Conservation (phyloP, 2,113 vertebrate species). For the Falcunculus frontatus region DNA sequence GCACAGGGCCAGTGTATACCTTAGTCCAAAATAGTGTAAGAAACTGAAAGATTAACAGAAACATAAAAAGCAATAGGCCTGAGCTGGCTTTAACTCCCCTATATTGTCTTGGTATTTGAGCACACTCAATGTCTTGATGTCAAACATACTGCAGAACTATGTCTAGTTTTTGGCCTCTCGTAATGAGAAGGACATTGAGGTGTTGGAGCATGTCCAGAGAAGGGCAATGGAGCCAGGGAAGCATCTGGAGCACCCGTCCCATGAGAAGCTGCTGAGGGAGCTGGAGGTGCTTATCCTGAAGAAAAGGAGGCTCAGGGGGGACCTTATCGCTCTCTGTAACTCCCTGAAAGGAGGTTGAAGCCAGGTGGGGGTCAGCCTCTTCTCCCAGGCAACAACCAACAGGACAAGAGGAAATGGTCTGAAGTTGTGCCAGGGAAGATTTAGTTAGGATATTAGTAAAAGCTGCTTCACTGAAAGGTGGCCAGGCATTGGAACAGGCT, state of each 20-base stretch:
- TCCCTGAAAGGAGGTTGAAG: neutral
- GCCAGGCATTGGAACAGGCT: neutral
- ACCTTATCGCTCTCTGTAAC: rapidly evolving
- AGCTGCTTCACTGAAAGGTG: neutral
- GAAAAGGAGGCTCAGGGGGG: neutral
- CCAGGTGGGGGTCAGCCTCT: neutral
- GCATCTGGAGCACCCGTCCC: neutral
- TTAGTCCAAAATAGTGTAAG: neutral
- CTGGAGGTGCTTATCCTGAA: neutral
- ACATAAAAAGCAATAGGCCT: neutral
- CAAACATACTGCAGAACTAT: neutral
- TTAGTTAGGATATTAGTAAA: neutral
- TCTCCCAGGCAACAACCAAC: neutral
- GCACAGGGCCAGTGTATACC: rapidly evolving
- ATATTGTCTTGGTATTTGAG: neutral
- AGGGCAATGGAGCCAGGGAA: neutral
- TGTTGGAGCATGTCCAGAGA: neutral
- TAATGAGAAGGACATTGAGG: neutral
- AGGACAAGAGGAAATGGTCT: neutral
- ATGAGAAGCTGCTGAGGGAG: neutral
- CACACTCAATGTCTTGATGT: neutral
- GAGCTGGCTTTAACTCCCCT: neutral
- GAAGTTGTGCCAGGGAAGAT: neutral
- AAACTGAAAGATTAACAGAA: neutral
- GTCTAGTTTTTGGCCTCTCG: neutral